Evolutionary conservation across 2,888 invertebrate species (phyloP), one percentile per base, ranked within the genome.

Genomic region (Thalpophila matura): DNA sequence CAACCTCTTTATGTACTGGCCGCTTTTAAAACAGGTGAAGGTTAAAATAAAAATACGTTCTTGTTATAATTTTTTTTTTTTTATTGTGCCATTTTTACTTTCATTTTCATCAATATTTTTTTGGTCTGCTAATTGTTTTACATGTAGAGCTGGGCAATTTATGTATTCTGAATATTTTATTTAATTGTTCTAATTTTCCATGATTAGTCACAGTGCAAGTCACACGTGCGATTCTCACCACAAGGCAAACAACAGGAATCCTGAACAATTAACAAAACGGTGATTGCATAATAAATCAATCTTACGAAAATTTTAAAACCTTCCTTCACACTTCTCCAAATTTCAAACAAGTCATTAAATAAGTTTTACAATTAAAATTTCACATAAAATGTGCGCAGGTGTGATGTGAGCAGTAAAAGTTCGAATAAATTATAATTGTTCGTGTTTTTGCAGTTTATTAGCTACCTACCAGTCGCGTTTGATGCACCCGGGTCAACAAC

Each of bases 291-390:
- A 33, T 57, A 18, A 29, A 58, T 35, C 10, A 45, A 33, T 31
- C 9, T n/a, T n/a, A 14, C 37, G 3, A 20, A 35, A 14, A 27
- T 7, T 62, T 22, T 20, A 29, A 37, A 38, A n/a, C 24, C 18
- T 35, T 46, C 35, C n/a, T 38, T 64, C 33, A 35, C 69, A 68
- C 42, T 9, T 69, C 35, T 49, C 50, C 37, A 43, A 61, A 65
- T 37, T 49, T 70, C 12, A 37, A 38, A 50, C 31, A 50, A 49
- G 70, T 62, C 62, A 61, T 70, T 69, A 70, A 64, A 68, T 50
- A 26, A 20, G 26, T 37, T 43, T 33, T 61, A 38, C 43, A 65
- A 61, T 70, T 40, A 66, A 65, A 60, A 65, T 18, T 18, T 16
- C 31, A 45, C 62, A 61, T 65, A 61, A 65, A 63, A 14, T 49